Conservation (phyloP, 2,888 invertebrate genomes). For the Allophyes oxyacanthae region DNA sequence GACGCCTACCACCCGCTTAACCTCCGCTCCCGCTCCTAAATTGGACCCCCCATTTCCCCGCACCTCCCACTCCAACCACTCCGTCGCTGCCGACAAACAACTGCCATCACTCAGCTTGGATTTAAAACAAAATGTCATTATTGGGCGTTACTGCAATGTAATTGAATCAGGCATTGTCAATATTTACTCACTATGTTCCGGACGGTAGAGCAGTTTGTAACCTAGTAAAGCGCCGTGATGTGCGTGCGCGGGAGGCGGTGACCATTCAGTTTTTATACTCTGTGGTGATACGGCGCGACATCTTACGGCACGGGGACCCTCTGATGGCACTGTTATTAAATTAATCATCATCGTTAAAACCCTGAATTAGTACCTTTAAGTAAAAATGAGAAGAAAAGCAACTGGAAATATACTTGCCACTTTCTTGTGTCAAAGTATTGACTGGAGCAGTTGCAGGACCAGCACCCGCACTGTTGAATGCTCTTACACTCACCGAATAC, state of each 20-base stretch:
- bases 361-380: background rate
- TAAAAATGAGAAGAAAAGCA: no score
- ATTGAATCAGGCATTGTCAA: conserved; percentile 37
- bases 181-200: conserved; percentile 86
- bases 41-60: conserved; percentile 72
- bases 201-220: conserved; percentile 95
- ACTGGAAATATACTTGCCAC: conserved; percentile 86
- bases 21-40: conserved; percentile 89
- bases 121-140: conserved; percentile 58
- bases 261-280: conserved; percentile 94
- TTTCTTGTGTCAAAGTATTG: conserved; percentile 95
- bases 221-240: conserved; percentile 94
- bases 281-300: conserved; percentile 94
- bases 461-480: conserved; percentile 95
- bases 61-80: conserved; percentile 86
- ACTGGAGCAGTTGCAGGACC: conserved; percentile 94
- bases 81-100: conserved; percentile 87
- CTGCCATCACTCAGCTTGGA: conserved; percentile 86
- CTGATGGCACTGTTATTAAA: conserved; percentile 91
- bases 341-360: conserved; percentile 7
- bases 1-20: conserved; percentile 93
- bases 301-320: conserved; percentile 92
- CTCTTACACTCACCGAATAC: conserved; percentile 95
- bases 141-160: conserved; percentile 22
- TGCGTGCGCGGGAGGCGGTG: conserved; percentile 91